Base-by-base conservation (phyloP, 2,888 invertebrate genomes). In the Nasonovia ribisnigri region DNA sequence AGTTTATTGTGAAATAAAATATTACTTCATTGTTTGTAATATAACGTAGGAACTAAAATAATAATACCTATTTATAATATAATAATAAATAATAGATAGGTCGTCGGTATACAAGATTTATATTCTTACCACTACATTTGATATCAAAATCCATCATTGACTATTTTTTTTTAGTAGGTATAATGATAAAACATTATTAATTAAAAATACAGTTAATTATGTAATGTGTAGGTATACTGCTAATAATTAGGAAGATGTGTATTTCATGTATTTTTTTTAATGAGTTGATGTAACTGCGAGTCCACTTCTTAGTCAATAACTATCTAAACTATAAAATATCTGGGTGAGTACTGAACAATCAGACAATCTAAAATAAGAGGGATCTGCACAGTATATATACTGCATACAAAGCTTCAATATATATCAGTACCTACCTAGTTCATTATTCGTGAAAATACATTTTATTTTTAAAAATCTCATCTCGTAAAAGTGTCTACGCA, bases 241-340 rank as follows among this genome's bases (percentile, higher is more conserved):
- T 46, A 48, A 46, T 87, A 87, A 87, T n/a, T 43, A 46, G 16
- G 6, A 48, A 46, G 87, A 87, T 16, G 16, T 48, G n/a, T 87
- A 87, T 87, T 84, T 84, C 84, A 51, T 42, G 54, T 54, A 26
- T 48, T 88, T 24, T 13, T 89, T 89, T 89, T 60, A 89, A 89
- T 89, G 60, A 89, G 43, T 43, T n/a, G 16, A 60, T 89, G 60
- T 60, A 46, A 60, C 26, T 16, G 8, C n/a, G n/a, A 46, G 1
- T n/a, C 46, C 20, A n/a, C n/a, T 60, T 90, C 36, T 54, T 29
- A 51, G 42, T 42, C 29, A 46, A 43, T 86, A 86, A 46, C 29
- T 46, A 86, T 13, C 43, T 57, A 88, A 57, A 42, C 6, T 87
- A 57, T 36, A n/a, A 20, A 6, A 20, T n/a, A 46, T 60, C 29